Base-by-base conservation (phyloP, 1,140 invertebrate genomes). In the Penaeus indicus region DNA sequence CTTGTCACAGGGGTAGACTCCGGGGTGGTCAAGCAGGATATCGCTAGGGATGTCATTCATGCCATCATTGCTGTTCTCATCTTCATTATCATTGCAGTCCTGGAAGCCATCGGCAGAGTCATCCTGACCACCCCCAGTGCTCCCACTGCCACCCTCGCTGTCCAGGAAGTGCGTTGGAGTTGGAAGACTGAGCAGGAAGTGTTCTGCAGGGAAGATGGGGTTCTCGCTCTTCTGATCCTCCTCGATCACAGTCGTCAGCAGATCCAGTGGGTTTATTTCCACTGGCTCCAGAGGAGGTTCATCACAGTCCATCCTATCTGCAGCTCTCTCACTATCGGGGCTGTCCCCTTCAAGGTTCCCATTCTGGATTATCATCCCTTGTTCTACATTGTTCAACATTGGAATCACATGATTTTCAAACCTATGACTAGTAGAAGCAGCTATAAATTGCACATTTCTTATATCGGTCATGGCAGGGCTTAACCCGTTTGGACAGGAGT, bases 151-250 rank as follows among this genome's bases (percentile, higher is more conserved):
- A 38, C 80, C 81, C 2, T 69, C 79, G 21, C 81, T 79, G 72
- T 88, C 87, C 47, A 88, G 67, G 87, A 88, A 88, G 81, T 88
- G 87, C 25, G 81, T 63, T 19, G 87, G 81, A 16, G 81, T 78
- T 54, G 87, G 81, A 32, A 88, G 72, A 63, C 85, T 89, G 4
- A 91, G 75, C 63, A 91, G 88, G 85, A 91, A 91, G 89, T 91
- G 90, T 47, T 91, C 84, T 2, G 90, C 82, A 16, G 88, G 90
- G 32, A 90, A 77, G 78, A 91, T 79, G 42, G 90, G 90, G 38
- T 91, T 87, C 19, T 86, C 82, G 77, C 88, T 91, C 27, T 83
- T 84, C 69, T 89, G 85, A 64, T 91, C 90, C 79, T 91, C 90
- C 60, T 91, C 90, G 22, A 91, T 89, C 18, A 89, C 85, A 25